These are phyloP conservation scores for Larimichthys crocea DNA, from an alignment of 2,113 vertebrate species.

Conservation along the genomic window DNA sequence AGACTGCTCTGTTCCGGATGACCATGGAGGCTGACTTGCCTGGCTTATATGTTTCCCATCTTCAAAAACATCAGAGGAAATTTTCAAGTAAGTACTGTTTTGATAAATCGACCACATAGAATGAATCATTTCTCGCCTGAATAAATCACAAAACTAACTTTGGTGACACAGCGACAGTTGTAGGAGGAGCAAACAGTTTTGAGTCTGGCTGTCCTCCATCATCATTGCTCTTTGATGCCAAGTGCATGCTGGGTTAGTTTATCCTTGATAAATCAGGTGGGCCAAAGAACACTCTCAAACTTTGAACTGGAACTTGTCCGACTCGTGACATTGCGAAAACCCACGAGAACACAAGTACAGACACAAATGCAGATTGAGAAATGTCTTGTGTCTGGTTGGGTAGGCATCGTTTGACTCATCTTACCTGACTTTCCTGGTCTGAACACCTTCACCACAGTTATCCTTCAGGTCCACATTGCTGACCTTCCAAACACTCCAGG, in stretches of 20 bases:
- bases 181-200: background rate
- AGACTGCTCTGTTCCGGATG: background rate
- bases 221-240: background rate
- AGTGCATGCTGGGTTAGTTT: background rate
- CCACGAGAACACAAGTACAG: no score
- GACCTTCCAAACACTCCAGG: constrained; percentile 97
- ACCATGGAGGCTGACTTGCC: background rate
- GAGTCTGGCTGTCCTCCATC: background rate
- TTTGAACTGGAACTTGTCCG: background rate
- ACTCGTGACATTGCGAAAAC: background rate
- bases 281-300: background rate
- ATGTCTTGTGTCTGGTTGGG: background rate
- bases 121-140: no score
- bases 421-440: constrained; percentile 97
- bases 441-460: constrained; percentile 97
- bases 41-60: background rate
- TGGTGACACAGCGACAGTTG: no score
- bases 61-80: constrained; percentile 3
- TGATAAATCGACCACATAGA: background rate
- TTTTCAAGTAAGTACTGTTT: background rate
- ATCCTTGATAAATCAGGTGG: no score
- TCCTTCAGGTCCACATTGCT: constrained; percentile 92
- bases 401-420: background rate
- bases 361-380: background rate
- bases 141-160: background rate